Evolutionary conservation across 2,888 invertebrate genomes (phyloP), one percentile per base, ranked within the genome.

Genomic region (Drosophila heteroneura): DNA sequence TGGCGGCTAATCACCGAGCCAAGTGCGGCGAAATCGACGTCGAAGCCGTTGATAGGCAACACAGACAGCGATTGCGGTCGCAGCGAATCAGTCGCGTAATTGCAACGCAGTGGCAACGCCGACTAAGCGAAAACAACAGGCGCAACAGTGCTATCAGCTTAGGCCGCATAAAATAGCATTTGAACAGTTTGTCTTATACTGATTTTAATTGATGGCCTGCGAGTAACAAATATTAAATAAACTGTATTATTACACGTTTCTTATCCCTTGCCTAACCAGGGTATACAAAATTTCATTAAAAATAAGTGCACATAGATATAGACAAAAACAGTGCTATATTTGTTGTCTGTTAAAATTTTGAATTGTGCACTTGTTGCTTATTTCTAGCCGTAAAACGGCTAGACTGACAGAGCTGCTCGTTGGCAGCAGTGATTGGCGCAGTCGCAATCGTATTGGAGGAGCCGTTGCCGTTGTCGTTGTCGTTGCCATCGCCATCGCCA

Each of bases 71-170:
- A 68, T 82, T 82, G 81, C 73, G 76, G 83, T 77, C 57, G 60
- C 68, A 54, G 75, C 78, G 61, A 82, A 81, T 73, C 56, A 67
- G 39, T 66, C 66, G 67, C 67, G 66, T 77, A 82, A 85, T 83
- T 82, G 80, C 83, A 73, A 62, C 72, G 70, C 67, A 32, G 86
- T 83, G 86, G 86, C 83, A 83, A 81, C 83, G 81, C 83, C 67
- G 51, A 32, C 67, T 39, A 69, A 64, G 74, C 68, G 53, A 65
- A 70, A 33, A 44, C 52, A 63, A 56, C 69, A 54, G 44, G 30
- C 77, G 59, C 69, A 77, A 64, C 63, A 68, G 77, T 60, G 82
- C 7, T 81, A 77, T 10, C 57, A 66, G 28, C n/a, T 47, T 32
- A 52, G 10, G 9, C 22, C n/a, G 59, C 12, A 4, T 14, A 6